These are phyloP conservation scores for Poecile atricapillus DNA, from an alignment of 2,113 vertebrate genomes.

Conservation along the genomic window DNA sequence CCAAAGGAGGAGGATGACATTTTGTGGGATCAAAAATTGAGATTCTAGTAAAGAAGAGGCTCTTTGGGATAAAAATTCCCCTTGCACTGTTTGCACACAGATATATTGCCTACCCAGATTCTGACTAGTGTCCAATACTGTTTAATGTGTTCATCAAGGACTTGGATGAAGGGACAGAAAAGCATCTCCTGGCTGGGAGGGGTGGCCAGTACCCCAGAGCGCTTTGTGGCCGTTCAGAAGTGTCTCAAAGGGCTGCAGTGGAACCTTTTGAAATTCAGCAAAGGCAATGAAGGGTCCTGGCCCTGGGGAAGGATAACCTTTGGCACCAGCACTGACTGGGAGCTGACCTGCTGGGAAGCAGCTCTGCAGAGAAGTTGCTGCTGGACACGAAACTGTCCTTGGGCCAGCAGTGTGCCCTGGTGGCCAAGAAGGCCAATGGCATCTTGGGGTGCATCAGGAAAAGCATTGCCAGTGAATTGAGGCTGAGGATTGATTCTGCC, in stretches of 20 bases:
- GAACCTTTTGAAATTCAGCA: neutral
- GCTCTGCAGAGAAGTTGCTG: neutral
- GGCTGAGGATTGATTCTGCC: neutral
- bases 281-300: neutral
- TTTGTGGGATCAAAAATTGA: neutral
- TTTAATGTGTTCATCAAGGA: neutral
- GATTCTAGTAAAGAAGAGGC: neutral
- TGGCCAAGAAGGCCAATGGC: neutral
- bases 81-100: neutral
- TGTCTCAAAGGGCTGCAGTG: neutral
- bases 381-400: neutral
- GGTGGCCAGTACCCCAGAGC: neutral
- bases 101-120: neutral
- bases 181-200: neutral
- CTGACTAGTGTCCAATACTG: neutral
- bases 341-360: neutral
- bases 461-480: neutral
- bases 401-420: neutral
- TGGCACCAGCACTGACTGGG: neutral
- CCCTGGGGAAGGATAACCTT: neutral
- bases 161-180: neutral
- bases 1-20: neutral
- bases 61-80: neutral
- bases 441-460: neutral
- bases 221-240: neutral